Base-by-base conservation (phyloP, 2,888 invertebrate genomes). In the Nymphalis c-album region DNA sequence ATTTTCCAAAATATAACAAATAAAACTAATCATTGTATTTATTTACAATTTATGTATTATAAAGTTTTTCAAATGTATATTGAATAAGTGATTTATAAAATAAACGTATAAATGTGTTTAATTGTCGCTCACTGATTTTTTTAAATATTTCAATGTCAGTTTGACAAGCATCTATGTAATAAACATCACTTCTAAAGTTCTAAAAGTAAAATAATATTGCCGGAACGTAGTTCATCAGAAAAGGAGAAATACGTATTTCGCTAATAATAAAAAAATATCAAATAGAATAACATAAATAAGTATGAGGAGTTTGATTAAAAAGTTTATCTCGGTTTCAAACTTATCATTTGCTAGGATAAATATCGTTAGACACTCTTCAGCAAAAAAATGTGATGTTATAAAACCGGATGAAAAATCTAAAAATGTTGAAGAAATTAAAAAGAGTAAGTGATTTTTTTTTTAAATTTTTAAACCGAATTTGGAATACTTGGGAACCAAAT, bases 221-320 rank as follows among this genome's bases (percentile, higher is more conserved):
- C 35, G 40, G 10, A 60, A 20, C 46, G 16, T 20, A 46, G 22
- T 8, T n/a, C 22, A 22, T 2, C 22, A 22, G 22, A 22, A 22
- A 22, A 22, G 22, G 22, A 22, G 2, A 22, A 22, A 31, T 6
- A 31, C 26, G 26, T 31, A 31, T 31, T 26, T 31, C 6, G 6
- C 26, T 35, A 35, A 7, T 18, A 57, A 35, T 57, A 18, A 18
- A 31, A 17, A 31, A 31, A 31, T 31, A 51, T 17, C 13, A 51
- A 8, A 53, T 22, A 26, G 17, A 31, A 45, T 45, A 20, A 47
- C 8, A 22, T 59, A 22, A 47, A n/a, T 60, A 66, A 61, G 17
- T 10, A 90, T 91, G 91, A 83, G 84, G 67, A 76, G 81, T 75
- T 70, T 96, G 83, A 80, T 93, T 74, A 80, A 77, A 73, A 83